Conservation (phyloP, 2,113 vertebrate genomes). For the Polypterus senegalus region DNA sequence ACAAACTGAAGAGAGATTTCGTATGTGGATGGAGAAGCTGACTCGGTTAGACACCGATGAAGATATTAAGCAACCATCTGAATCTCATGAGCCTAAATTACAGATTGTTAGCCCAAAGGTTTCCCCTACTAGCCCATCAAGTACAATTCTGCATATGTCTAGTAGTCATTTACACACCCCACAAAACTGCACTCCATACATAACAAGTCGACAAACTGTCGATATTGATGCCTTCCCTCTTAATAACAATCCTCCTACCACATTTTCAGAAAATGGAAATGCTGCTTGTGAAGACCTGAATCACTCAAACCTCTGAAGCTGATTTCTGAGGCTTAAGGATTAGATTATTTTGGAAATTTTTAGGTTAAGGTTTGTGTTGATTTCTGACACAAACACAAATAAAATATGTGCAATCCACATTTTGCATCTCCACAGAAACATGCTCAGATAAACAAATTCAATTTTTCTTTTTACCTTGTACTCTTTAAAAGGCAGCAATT, state of each 20-base stretch:
- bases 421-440: too few relatives aligned
- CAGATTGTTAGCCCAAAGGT: slow-evolving; percentile 49
- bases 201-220: slow-evolving; percentile 50
- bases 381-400: too few relatives aligned
- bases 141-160: slow-evolving; percentile 58
- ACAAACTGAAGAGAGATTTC: slow-evolving; percentile 83
- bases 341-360: neutral
- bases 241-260: slow-evolving; percentile 44
- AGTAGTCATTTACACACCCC: slow-evolving; percentile 50
- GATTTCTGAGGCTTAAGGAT: neutral
- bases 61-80: slow-evolving; percentile 70
- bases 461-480: too few relatives aligned
- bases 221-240: slow-evolving; percentile 40
- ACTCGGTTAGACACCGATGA: slow-evolving; percentile 67
- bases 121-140: slow-evolving; percentile 44
- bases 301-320: slow-evolving; percentile 54
- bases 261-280: slow-evolving; percentile 64
- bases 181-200: slow-evolving; percentile 54
- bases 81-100: slow-evolving; percentile 53
- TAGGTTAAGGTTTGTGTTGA: too few relatives aligned
- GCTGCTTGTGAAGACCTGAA: slow-evolving; percentile 52
- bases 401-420: too few relatives aligned
- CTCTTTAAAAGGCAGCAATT: too few relatives aligned
- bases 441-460: too few relatives aligned
- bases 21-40: slow-evolving; percentile 79